phyloP scores from a whole-genome alignment of 1,140 invertebrate species.

The Temnothorax curvispinosus region DNA sequence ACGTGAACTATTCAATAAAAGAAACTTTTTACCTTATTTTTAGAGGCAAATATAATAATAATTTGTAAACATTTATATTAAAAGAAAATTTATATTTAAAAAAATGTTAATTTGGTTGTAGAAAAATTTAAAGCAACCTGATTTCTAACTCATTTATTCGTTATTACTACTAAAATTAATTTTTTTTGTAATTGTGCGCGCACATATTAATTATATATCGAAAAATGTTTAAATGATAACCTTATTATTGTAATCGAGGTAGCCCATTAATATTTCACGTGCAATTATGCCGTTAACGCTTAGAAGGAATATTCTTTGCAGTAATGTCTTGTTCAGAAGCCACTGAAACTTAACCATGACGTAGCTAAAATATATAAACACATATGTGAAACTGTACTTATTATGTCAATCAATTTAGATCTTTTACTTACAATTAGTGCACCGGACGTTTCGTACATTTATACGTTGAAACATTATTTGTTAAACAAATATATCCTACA shows the following conservation, averaged over 20 bases:
- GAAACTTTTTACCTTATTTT: background rate
- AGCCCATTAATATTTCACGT: slow-evolving; percentile 66
- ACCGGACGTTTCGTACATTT: background rate
- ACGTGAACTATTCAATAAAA: slow-evolving; percentile 58
- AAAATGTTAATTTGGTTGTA: background rate
- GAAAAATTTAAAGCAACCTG: background rate
- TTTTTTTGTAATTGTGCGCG: background rate
- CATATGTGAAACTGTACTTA: background rate
- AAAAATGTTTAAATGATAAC: slow-evolving; percentile 50
- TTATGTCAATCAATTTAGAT: background rate
- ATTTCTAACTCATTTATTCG: background rate
- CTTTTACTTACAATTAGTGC: background rate
- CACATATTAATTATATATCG: background rate
- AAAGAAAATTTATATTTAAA: background rate
- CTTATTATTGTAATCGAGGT: slow-evolving; percentile 70
- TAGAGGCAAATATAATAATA: background rate
- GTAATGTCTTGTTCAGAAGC: slow-evolving; percentile 42
- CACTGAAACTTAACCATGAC: slow-evolving; percentile 60
- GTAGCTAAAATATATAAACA: background rate
- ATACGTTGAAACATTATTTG: background rate
- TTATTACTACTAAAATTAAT: background rate
- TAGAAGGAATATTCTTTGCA: slow-evolving; percentile 66
- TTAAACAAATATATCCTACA: background rate
- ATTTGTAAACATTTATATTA: background rate
- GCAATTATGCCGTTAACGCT: slow-evolving; percentile 65